Evolutionary conservation across 2,113 vertebrate genomes (phyloP).

Genomic region (Copsychus sechellarum): DNA sequence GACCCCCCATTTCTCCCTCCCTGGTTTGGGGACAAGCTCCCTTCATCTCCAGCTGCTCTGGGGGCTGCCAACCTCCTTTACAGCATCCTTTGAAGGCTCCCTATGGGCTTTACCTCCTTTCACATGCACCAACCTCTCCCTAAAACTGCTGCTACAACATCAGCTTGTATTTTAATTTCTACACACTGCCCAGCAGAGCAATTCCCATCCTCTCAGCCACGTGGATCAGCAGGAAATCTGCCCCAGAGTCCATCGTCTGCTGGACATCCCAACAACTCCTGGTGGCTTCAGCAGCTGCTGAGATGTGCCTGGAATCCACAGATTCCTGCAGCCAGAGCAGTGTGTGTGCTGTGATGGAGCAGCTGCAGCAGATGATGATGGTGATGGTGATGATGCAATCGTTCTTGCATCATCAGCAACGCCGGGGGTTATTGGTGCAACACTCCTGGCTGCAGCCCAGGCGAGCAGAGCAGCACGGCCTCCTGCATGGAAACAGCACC

Average conservation of each 20-base stretch:
- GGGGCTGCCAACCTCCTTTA: not conserved
- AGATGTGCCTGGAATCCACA: fast-evolving
- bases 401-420: not conserved
- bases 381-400: not conserved
- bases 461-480: not conserved
- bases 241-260: not conserved
- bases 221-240: not conserved
- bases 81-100: not conserved
- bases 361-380: not conserved
- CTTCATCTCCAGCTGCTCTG: not conserved
- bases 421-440: not conserved
- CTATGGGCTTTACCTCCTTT: not conserved
- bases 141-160: fast-evolving
- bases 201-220: not conserved
- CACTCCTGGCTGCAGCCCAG: not conserved
- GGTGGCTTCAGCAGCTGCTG: not conserved
- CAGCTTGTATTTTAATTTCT: fast-evolving
- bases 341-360: fast-evolving
- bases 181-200: fast-evolving
- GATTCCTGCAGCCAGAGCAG: not conserved
- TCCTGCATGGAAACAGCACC: not conserved
- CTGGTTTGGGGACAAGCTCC: not conserved
- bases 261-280: not conserved
- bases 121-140: fast-evolving
- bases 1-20: not conserved